A percentile compares a stretch with the other conserved stretches of the same genome.
Conservation (phyloP, 2,797 vertebrate genomes). For the Siniperca obscura region DNA sequence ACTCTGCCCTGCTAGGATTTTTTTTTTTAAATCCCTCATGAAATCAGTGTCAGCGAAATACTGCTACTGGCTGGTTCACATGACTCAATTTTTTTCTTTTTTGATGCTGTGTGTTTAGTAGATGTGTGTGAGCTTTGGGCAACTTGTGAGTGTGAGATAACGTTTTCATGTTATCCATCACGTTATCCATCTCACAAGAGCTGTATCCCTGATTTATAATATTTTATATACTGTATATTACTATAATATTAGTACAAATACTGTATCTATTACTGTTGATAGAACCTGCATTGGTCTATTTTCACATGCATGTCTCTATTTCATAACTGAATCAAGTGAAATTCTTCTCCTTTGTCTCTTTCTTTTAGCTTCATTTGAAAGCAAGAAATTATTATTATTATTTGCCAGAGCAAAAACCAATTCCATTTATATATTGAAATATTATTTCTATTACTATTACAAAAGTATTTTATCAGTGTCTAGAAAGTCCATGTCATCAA, state of each 20-base stretch:
- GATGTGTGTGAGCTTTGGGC: not conserved
- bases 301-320: not conserved
- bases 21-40: slow-evolving; percentile 23
- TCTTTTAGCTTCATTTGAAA: not conserved
- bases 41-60: slow-evolving; percentile 67
- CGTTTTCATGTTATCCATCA: not conserved
- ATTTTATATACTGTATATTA: rapidly evolving
- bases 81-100: not conserved
- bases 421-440: not conserved
- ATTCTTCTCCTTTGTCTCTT: not conserved
- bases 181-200: not conserved
- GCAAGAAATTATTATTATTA: not conserved
- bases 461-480: not conserved
- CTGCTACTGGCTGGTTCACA: slow-evolving; percentile 32
- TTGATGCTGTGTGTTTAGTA: not conserved
- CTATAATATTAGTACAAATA: not conserved
- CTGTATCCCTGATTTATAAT: slow-evolving; percentile 1
- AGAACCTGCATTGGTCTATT: not conserved
- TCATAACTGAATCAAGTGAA: not conserved
- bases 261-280: too few relatives aligned
- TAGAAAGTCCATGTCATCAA: not conserved
- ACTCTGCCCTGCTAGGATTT: slow-evolving; percentile 46
- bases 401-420: not conserved
- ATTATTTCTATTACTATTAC: not conserved
- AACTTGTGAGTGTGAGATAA: not conserved